These are phyloP conservation scores for Pristionchus mayeri DNA, from an alignment of 2,888 invertebrate species.

Conservation along the genomic window DNA sequence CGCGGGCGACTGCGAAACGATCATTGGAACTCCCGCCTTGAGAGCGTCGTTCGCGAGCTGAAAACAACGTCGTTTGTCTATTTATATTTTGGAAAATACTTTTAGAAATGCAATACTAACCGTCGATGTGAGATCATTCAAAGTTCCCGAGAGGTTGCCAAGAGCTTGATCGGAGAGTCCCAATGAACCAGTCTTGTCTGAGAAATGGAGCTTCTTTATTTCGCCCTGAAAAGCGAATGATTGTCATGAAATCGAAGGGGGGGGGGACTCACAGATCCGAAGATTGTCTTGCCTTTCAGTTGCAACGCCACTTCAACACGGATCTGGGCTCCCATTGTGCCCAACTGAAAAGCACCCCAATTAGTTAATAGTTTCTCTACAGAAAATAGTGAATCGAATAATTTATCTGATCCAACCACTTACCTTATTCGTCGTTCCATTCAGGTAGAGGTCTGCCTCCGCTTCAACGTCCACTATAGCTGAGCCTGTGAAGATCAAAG, in stretches of 20 bases:
- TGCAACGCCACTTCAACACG: slow-evolving; percentile 62
- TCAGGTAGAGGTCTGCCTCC: neutral
- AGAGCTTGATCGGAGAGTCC: slow-evolving; percentile 49
- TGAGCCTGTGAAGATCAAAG: neutral
- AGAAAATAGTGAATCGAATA: too few relatives aligned
- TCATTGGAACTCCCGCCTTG: slow-evolving; percentile 68
- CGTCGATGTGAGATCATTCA: slow-evolving; percentile 43
- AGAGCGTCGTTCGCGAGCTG: slow-evolving; percentile 72
- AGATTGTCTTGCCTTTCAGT: slow-evolving; percentile 59
- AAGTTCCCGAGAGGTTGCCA: slow-evolving; percentile 59
- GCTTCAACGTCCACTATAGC: neutral
- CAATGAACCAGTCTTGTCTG: neutral
- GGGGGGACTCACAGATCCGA: slow-evolving; percentile 59
- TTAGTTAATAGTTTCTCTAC: neutral
- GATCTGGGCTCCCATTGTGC: slow-evolving; percentile 68
- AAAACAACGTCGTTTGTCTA: neutral
- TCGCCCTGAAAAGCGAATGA: neutral
- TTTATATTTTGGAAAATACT: too few relatives aligned
- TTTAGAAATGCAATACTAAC: neutral
- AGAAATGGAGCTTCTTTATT: neutral
- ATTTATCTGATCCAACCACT: neutral
- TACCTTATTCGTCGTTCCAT: neutral
- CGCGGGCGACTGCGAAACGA: slow-evolving; percentile 64
- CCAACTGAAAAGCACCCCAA: slow-evolving; percentile 58
- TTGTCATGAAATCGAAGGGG: neutral